Evolutionary conservation across 1,140 invertebrate species (phyloP).

Genomic region (Lepidurus arcticus): DNA sequence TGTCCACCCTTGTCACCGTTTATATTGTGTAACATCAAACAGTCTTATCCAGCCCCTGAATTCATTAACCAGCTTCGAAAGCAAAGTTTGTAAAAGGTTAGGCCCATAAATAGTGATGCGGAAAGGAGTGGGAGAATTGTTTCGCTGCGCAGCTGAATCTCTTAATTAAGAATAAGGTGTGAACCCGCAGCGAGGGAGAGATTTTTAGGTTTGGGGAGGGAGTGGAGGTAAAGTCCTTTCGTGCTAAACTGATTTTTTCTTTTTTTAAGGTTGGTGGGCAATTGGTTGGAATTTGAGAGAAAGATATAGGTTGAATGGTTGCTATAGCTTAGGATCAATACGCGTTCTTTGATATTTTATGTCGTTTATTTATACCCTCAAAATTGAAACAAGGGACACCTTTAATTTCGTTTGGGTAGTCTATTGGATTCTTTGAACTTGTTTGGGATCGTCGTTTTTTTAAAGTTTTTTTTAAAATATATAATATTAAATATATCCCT

Average conservation of each 20-base stretch:
- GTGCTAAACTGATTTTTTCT: no score
- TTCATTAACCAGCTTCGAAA: no score
- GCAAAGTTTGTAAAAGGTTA: no score
- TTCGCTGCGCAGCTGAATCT: no score
- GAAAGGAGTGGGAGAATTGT: no score
- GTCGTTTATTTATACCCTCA: background rate
- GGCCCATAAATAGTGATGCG: no score
- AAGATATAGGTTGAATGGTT: background rate
- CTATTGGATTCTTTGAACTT: background rate
- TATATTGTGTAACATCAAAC: background rate
- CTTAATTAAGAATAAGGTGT: no score
- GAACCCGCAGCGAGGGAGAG: no score
- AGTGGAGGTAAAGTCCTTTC: no score
- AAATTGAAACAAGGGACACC: background rate
- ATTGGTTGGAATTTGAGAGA: background rate
- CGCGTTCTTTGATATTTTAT: background rate
- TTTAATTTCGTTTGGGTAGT: background rate
- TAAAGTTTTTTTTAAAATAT: background rate
- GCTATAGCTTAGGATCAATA: background rate
- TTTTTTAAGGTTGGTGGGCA: background rate
- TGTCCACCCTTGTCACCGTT: background rate
- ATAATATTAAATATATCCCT: background rate
- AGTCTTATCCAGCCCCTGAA: no score
- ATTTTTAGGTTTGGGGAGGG: no score
- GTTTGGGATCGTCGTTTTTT: background rate